These are phyloP conservation scores for Rhodophaea formosa DNA, from an alignment of 2,888 invertebrate species.

Conservation along the genomic window DNA sequence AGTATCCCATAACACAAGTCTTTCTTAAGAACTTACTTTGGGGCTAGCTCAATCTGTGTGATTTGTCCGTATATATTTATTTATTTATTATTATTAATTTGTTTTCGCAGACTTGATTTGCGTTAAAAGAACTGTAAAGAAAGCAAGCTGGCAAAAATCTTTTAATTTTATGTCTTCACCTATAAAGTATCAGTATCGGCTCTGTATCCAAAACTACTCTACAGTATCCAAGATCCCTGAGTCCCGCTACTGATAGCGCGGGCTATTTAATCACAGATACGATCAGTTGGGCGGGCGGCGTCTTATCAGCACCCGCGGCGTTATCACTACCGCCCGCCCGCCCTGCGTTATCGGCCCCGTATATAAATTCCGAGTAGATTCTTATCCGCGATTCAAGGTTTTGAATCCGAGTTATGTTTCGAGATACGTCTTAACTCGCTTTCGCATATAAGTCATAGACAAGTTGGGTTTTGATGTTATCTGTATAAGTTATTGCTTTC, in stretches of 20 bases:
- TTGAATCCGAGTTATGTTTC: conserved; percentile 18
- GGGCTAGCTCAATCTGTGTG: too few species aligned
- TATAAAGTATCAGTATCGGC: not conserved
- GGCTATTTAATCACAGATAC: conserved; percentile 75
- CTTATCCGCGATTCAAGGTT: conserved; percentile 24
- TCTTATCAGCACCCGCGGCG: conserved; percentile 56
- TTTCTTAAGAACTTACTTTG: too few species aligned
- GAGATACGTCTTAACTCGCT: conserved; percentile 34
- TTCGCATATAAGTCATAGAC: conserved; percentile 27
- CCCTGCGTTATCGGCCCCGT: conserved; percentile 55
- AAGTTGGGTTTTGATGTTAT: conserved; percentile 5
- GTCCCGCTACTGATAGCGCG: conserved; percentile 55
- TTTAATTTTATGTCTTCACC: too few species aligned
- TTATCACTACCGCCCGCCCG: conserved; percentile 52
- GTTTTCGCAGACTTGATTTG: too few species aligned
- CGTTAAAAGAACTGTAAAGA: too few species aligned
- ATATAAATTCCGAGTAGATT: conserved; percentile 33
- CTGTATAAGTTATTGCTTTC: not conserved
- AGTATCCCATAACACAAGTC: too few species aligned
- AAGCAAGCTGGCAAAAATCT: too few species aligned
- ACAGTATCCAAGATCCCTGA: conserved; percentile 51
- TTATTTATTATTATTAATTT: too few species aligned
- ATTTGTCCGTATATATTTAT: too few species aligned
- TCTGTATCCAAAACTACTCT: conserved; percentile 38
- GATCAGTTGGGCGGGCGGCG: conserved; percentile 65